A percentile compares a stretch with the other conserved stretches of the same genome.
Conservation (phyloP, 2,888 invertebrate species). For the Liodrosophila aerea region DNA sequence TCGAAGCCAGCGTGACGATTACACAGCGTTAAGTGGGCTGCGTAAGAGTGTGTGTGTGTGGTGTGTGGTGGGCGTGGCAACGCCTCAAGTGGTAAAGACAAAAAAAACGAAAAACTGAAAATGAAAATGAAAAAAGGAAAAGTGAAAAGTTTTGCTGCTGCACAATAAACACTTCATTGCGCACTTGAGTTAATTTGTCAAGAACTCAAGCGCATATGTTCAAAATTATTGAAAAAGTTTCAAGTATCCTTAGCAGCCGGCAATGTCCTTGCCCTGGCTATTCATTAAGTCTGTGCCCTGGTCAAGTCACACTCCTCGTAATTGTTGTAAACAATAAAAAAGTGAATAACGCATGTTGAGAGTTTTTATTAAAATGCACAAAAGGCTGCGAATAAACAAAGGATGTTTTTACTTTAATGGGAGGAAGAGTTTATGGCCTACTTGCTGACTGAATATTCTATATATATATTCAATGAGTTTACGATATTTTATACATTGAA, state of each 20-base stretch:
- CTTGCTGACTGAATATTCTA: no score
- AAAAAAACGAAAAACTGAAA: neutral
- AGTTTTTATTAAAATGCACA: slow-evolving; percentile 71
- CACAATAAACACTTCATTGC: slow-evolving; percentile 78
- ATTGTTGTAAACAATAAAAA: slow-evolving; percentile 60
- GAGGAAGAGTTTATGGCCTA: no score
- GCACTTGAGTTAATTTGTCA: slow-evolving; percentile 77
- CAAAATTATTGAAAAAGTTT: slow-evolving; percentile 74
- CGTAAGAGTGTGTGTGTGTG: neutral
- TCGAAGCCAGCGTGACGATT: slow-evolving; percentile 67
- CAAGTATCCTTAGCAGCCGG: slow-evolving; percentile 27
- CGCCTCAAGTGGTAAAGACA: neutral
- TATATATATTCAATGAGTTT: no score
- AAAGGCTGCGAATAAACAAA: slow-evolving; percentile 40
- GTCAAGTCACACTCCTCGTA: slow-evolving; percentile 43
- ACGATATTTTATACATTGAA: no score
- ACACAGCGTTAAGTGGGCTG: slow-evolving; percentile 26
- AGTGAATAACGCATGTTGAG: slow-evolving; percentile 72
- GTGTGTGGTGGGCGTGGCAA: slow-evolving; percentile 15
- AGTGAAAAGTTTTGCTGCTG: slow-evolving; percentile 54
- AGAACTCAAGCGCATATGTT: slow-evolving; percentile 62
- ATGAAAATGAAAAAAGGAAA: neutral
- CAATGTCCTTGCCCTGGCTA: slow-evolving; percentile 53
- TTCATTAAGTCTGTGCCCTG: slow-evolving; percentile 57
- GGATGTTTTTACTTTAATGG: no score